A percentile compares a stretch with the other conserved stretches of the same genome.
phyloP scores from a whole-genome alignment of 2,113 vertebrate genomes.

The Copsychus sechellarum region DNA sequence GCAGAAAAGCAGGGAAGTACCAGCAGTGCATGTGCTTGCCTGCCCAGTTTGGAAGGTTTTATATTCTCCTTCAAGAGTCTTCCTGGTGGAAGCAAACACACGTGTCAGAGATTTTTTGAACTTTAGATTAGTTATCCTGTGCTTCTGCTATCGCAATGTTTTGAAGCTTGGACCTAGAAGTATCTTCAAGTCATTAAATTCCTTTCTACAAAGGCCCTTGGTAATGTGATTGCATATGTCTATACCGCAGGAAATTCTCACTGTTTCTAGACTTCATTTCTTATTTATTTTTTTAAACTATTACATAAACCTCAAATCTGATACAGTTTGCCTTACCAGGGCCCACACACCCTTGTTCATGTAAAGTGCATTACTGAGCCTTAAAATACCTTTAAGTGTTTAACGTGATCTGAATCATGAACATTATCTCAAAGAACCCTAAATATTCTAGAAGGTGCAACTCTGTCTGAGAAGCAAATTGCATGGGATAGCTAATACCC shows the following conservation, averaged over 20 bases:
- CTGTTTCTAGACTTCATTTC: not conserved
- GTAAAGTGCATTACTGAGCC: not conserved
- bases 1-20: not conserved
- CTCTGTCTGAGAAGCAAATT: not conserved
- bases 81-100: not conserved
- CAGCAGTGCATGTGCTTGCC: not conserved
- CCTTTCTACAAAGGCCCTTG: not conserved
- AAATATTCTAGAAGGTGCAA: not conserved
- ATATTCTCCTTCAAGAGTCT: not conserved
- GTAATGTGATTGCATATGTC: not conserved
- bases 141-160: not conserved
- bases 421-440: not conserved
- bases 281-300: not conserved
- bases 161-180: not conserved
- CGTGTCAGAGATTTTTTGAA: not conserved
- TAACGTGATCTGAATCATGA: not conserved
- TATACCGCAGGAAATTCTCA: not conserved
- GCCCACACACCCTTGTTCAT: not conserved
- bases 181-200: not conserved
- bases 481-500: not conserved
- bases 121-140: not conserved
- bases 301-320: not conserved
- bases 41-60: not conserved
- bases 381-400: not conserved
- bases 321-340: not conserved